Percentiles rank a stretch among this genome's conserved stretches.
phyloP scores from a whole-genome alignment of 2,797 vertebrate genomes.

The Channa striata region DNA sequence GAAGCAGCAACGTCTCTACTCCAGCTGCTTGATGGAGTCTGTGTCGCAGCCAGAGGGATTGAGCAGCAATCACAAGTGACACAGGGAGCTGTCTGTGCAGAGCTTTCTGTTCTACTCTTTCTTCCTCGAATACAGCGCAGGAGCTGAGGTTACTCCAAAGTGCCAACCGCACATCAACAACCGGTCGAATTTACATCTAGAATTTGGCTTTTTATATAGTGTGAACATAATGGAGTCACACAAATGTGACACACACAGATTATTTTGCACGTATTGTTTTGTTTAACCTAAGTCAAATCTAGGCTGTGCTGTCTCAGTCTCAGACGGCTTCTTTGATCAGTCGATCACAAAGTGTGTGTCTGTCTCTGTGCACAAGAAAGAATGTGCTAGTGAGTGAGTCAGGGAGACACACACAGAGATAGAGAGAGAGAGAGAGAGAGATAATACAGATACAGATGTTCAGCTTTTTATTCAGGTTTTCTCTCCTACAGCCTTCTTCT shows the following conservation, averaged over 20 bases:
- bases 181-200: not conserved
- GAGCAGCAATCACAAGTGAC: constrained; percentile 43
- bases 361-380: constrained; percentile 20
- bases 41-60: constrained; percentile 41
- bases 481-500: not conserved
- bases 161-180: constrained; percentile 3
- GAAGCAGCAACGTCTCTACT: constrained; percentile 48
- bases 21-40: constrained; percentile 62
- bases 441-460: constrained; percentile 59
- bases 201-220: not conserved
- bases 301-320: too few species aligned
- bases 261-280: too few species aligned
- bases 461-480: constrained; percentile 27
- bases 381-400: not conserved
- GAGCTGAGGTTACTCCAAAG: constrained; percentile 8
- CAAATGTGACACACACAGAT: too few species aligned
- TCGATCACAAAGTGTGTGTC: constrained; percentile 8
- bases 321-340: too few species aligned
- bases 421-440: constrained; percentile 11
- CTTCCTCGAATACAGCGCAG: not conserved
- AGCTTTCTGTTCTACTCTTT: constrained; percentile 4
- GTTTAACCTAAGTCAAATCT: too few species aligned
- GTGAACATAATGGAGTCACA: not conserved
- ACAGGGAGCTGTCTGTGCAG: constrained; percentile 16
- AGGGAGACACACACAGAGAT: too few species aligned